These are phyloP conservation scores for Tachysurus fulvidraco DNA, from an alignment of 2,113 vertebrate genomes.

Conservation along the genomic window DNA sequence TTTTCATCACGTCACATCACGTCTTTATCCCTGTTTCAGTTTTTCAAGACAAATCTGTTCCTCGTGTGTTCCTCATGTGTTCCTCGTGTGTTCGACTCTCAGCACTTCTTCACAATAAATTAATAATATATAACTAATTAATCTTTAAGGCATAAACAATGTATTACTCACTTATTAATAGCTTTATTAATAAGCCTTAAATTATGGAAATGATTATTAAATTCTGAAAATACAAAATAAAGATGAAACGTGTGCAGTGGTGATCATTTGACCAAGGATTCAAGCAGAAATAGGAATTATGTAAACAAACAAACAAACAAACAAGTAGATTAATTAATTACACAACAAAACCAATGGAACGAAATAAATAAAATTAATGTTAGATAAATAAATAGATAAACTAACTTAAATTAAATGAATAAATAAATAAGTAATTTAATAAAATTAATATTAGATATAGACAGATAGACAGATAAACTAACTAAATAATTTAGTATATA, in stretches of 20 bases:
- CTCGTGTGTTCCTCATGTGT: no score
- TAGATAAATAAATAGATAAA: no score
- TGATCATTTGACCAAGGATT: not conserved
- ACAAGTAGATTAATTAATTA: not conserved
- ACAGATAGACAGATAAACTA: not conserved
- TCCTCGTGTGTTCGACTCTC: not conserved
- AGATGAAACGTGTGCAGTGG: not conserved
- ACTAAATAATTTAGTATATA: not conserved
- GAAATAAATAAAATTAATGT: no score
- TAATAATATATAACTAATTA: not conserved
- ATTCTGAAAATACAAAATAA: not conserved
- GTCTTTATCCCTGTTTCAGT: no score
- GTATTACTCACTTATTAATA: not conserved
- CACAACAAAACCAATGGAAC: no score
- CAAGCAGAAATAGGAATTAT: no score
- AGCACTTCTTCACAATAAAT: not conserved
- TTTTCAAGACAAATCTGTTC: no score
- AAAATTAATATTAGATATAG: no score
- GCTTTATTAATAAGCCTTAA: not conserved
- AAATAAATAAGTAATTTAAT: no score
- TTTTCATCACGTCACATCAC: no score
- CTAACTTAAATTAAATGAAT: no score
- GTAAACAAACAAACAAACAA: not conserved
- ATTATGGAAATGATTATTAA: not conserved
- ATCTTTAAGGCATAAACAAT: not conserved